Evolutionary conservation across 2,113 vertebrate species (phyloP).

Genomic region (Daubentonia madagascariensis): DNA sequence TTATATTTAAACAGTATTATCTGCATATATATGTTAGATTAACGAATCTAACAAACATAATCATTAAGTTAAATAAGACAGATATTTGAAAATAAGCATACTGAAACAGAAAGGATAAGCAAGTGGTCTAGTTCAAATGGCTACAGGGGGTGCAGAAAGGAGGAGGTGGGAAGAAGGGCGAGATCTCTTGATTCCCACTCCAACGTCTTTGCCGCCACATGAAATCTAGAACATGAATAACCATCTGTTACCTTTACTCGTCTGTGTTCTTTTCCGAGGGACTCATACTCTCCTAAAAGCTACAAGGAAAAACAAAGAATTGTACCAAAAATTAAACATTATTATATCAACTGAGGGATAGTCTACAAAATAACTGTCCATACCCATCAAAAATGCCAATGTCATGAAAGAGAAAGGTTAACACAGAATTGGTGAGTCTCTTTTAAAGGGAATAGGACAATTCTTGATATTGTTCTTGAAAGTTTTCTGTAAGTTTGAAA

Average conservation of each 20-base stretch:
- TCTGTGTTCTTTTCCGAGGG: constrained; percentile 91
- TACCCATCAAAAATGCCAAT: neutral
- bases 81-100: neutral
- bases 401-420: neutral
- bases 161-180: neutral
- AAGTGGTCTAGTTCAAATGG: neutral
- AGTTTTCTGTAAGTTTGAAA: neutral
- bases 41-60: neutral
- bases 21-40: neutral
- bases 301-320: constrained; percentile 76
- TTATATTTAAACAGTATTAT: neutral
- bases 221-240: neutral
- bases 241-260: constrained; percentile 89
- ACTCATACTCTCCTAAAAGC: constrained; percentile 94
- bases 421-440: neutral
- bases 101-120: neutral
- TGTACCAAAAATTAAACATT: constrained; percentile 4
- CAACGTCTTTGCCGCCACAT: too few relatives aligned
- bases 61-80: neutral
- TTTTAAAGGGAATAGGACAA: neutral
- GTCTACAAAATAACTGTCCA: neutral
- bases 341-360: neutral
- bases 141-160: accelerated
- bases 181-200: neutral
- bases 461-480: neutral